These are phyloP conservation scores for Melanophora roralis DNA, from an alignment of 2,888 invertebrate species.

Conservation along the genomic window DNA sequence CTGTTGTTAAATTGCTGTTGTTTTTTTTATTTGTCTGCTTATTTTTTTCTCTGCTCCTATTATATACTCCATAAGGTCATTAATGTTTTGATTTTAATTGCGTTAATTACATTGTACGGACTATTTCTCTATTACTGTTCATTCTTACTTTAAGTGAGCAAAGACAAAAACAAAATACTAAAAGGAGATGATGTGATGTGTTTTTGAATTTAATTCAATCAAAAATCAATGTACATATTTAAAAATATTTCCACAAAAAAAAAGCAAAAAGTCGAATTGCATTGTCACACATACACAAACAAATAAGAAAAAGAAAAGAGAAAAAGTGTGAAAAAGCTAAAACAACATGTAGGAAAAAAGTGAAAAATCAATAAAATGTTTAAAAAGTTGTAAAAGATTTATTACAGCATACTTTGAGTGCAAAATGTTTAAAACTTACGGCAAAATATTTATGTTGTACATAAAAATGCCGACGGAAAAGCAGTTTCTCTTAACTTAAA, in stretches of 20 bases:
- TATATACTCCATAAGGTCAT: slow-evolving; percentile 65
- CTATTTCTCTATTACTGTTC: slow-evolving; percentile 61
- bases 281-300: no score
- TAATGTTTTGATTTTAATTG: slow-evolving; percentile 77
- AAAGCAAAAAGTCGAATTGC: not conserved
- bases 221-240: not conserved
- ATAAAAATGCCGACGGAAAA: slow-evolving; percentile 34
- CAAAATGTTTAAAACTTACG: not conserved
- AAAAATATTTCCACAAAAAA: no score
- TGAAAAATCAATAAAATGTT: slow-evolving; percentile 48
- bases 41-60: slow-evolving; percentile 13
- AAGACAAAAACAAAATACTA: not conserved
- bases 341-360: slow-evolving; percentile 2
- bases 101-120: slow-evolving; percentile 76
- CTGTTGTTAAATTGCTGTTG: not conserved
- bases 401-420: not conserved
- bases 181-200: not conserved
- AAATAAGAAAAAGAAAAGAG: not conserved
- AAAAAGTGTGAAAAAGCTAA: slow-evolving; percentile 12
- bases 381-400: slow-evolving; percentile 5
- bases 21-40: not conserved
- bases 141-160: not conserved
- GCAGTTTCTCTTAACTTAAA: no score
- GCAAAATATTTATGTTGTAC: not conserved
- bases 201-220: no score